Percentiles rank a stretch among this genome's conserved stretches.
These are phyloP conservation scores for Tretioscincus oriximinensis DNA, from an alignment of 2,113 vertebrate species.

Conservation along the genomic window DNA sequence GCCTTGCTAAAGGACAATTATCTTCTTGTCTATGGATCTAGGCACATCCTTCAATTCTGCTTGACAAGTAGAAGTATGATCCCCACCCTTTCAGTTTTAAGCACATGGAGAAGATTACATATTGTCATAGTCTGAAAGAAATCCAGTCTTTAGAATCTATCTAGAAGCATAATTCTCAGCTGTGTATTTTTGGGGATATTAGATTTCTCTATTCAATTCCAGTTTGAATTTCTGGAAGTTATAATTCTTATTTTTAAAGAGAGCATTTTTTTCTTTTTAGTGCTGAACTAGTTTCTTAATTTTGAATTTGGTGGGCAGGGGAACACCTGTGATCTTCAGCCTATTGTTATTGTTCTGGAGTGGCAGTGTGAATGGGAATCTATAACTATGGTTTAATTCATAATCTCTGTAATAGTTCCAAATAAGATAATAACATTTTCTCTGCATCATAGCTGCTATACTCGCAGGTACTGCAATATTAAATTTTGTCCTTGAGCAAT, in stretches of 20 bases:
- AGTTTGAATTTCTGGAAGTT: neutral
- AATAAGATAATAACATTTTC: no score
- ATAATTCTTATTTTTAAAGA: neutral
- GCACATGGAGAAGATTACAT: neutral
- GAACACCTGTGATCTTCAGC: no score
- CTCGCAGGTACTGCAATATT: no score
- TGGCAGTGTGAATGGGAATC: no score
- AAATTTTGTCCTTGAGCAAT: no score
- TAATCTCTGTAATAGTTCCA: no score
- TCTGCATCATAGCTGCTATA: no score
- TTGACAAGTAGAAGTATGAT: neutral
- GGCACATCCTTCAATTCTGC: neutral
- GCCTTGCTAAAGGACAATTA: slow-evolving; percentile 3
- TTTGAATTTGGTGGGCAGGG: neutral
- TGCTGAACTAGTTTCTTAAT: no score
- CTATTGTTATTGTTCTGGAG: no score
- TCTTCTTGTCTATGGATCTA: neutral
- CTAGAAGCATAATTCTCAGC: neutral
- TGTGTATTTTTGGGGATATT: neutral
- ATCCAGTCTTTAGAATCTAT: neutral
- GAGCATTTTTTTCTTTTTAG: no score
- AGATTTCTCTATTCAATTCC: neutral
- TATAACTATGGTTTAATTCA: no score
- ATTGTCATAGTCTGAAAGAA: neutral
- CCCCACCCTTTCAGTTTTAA: neutral